These are phyloP conservation scores for Heterotis niloticus DNA, from an alignment of 2,113 vertebrate species.

Conservation along the genomic window DNA sequence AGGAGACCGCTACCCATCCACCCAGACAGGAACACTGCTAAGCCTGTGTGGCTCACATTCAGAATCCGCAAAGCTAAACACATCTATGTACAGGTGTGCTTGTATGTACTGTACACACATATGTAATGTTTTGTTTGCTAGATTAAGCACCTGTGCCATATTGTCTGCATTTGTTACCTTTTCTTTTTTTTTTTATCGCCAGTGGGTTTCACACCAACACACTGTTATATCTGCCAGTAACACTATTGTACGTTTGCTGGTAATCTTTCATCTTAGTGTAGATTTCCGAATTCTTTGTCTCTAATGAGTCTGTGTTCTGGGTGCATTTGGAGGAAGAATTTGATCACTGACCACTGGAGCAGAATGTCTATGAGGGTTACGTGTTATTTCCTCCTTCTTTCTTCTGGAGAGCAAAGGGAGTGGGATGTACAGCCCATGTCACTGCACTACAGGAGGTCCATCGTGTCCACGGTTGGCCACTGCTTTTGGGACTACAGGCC, in stretches of 20 bases:
- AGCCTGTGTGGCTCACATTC: no score
- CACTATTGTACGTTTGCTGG: neutral
- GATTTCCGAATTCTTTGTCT: neutral
- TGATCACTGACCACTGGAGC: neutral
- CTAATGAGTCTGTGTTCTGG: neutral
- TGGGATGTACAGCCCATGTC: neutral
- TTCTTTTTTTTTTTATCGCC: neutral
- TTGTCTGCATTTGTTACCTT: neutral
- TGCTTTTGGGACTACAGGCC: neutral
- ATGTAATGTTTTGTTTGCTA: neutral
- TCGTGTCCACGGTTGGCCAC: neutral
- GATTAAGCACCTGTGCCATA: neutral
- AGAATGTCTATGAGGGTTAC: neutral
- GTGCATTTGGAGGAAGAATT: neutral
- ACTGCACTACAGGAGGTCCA: neutral
- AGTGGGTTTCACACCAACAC: no score
- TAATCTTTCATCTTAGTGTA: neutral
- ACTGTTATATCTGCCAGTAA: neutral
- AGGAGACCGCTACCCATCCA: conserved; percentile 34
- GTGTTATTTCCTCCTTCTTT: neutral
- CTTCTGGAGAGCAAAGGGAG: neutral
- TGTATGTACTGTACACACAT: neutral
- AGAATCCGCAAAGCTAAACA: neutral
- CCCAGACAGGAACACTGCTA: neutral
- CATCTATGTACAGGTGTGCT: neutral